Conservation (phyloP, 35 echinoderm and acorn worm species). For the Lytechinus variegatus region DNA sequence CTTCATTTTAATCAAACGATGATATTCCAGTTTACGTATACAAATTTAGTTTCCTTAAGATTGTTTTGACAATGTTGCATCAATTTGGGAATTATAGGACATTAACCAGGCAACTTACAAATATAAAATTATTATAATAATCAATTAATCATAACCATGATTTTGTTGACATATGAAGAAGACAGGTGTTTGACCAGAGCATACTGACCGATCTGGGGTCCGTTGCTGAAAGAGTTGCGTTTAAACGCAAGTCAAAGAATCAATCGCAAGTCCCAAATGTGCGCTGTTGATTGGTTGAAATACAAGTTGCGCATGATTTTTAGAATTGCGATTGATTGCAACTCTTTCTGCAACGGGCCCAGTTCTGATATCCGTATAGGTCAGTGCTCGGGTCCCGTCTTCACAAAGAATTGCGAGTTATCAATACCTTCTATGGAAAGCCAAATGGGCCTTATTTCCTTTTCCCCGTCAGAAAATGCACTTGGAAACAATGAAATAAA, state of each 20-base stretch:
- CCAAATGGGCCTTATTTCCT: too few relatives aligned
- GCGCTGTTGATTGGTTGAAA: not conserved
- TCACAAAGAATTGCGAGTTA: too few relatives aligned
- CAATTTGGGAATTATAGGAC: not conserved
- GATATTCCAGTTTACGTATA: not conserved
- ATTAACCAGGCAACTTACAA: not conserved
- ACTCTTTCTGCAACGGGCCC: not conserved
- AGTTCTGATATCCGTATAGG: not conserved
- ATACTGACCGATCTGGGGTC: not conserved
- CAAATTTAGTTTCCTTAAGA: not conserved
- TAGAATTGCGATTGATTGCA: too few relatives aligned
- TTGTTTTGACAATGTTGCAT: not conserved
- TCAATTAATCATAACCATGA: not conserved
- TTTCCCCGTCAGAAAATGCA: too few relatives aligned
- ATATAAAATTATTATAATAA: not conserved
- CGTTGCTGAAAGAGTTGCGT: not conserved
- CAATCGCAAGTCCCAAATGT: not conserved
- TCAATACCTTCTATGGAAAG: too few relatives aligned
- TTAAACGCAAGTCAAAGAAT: not conserved
- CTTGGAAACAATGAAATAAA: too few relatives aligned
- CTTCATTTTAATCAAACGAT: not conserved
- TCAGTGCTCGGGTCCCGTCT: too few relatives aligned
- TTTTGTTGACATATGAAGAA: not conserved
- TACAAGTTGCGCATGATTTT: too few relatives aligned
- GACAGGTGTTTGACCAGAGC: not conserved